Evolutionary conservation across 1,140 invertebrate species (phyloP).

Genomic region (Drosophila suzukii): DNA sequence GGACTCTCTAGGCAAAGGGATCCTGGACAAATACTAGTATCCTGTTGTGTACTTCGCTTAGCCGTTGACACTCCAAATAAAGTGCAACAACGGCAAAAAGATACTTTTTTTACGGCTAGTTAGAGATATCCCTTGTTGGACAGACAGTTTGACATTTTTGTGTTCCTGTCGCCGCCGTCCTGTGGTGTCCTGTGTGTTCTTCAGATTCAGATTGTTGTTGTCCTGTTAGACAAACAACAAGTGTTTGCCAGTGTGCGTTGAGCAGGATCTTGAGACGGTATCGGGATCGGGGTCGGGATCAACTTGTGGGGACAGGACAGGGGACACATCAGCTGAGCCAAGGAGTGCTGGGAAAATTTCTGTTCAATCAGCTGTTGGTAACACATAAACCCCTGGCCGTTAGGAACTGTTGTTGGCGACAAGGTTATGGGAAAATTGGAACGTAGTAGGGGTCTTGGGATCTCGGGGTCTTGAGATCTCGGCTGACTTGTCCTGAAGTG

Average conservation of each 20-base stretch:
- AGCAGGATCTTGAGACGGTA: conserved; percentile 32
- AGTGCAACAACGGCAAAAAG: conserved; percentile 70
- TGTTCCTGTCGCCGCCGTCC: conserved; percentile 72
- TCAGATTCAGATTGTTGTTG: conserved; percentile 19
- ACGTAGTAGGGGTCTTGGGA: conserved; percentile 24
- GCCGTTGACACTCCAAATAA: conserved; percentile 79
- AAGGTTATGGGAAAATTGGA: conserved; percentile 67
- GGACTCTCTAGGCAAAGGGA: conserved; percentile 28
- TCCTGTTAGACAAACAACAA: conserved; percentile 76
- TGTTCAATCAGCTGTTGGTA: conserved; percentile 73
- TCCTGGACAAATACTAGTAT: conserved; percentile 55
- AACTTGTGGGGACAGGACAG: background rate
- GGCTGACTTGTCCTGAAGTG: conserved; percentile 51
- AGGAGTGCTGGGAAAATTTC: conserved; percentile 75
- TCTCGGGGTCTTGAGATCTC: conserved; percentile 4
- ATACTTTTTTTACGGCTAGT: conserved; percentile 77
- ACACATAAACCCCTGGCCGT: conserved; percentile 29
- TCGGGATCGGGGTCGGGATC: conserved; percentile 8
- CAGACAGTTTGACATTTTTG: conserved; percentile 75
- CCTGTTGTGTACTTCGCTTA: conserved; percentile 68
- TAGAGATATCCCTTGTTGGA: conserved; percentile 76
- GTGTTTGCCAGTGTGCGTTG: conserved; percentile 35
- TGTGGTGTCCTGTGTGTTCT: conserved; percentile 53
- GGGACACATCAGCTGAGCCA: conserved; percentile 66
- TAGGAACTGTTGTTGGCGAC: conserved; percentile 24